Base-by-base conservation (phyloP, 2,888 invertebrate genomes). In the Dynastes tityus region DNA sequence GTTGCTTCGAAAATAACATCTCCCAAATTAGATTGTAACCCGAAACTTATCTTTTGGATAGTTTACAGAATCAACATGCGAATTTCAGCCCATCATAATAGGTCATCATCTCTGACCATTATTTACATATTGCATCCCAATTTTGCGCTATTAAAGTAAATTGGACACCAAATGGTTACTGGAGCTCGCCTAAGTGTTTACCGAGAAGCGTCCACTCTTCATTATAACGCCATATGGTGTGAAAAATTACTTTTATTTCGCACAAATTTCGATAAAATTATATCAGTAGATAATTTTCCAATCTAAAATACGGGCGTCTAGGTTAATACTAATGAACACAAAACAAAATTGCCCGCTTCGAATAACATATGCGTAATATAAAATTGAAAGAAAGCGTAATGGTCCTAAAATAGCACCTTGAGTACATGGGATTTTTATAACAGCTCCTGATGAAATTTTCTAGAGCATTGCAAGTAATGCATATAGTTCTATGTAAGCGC, bases 181-280 rank as follows among this genome's bases (percentile, higher is more conserved):
- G 53, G 73, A 16, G 2, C 40, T 61, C 22, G 11, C 49, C 45
- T 37, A 45, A 68, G 49, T 45, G 68, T 49, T 49, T 68, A 49
- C 22, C 27, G 22, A 49, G 68, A 49, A 68, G 45, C 68, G 40
- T 51, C 9, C 51, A 13, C 5, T 37, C 49, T 22, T 68, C 27
- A 49, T 68, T 68, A 68, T 68, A 68, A 68, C 68, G 68, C 68
- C 68, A 68, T 45, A 11, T 68, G 68, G 68, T 68, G 68, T 68
- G 68, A 68, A 68, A 68, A 68, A 68, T 68, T 9, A 51, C 40
- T 32, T 55, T 22, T n/a, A 55, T 55, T 55, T 55, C 55, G 55
- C 55, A 22, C 55, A 22, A 55, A 55, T 16, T 55, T 22, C 16
- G 16, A n/a, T 22, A 55, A 55, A 55, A 55, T 55, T 55, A 55